These are phyloP conservation scores for Drosophila yakuba DNA, from an alignment of 1,140 invertebrate genomes.

Conservation along the genomic window DNA sequence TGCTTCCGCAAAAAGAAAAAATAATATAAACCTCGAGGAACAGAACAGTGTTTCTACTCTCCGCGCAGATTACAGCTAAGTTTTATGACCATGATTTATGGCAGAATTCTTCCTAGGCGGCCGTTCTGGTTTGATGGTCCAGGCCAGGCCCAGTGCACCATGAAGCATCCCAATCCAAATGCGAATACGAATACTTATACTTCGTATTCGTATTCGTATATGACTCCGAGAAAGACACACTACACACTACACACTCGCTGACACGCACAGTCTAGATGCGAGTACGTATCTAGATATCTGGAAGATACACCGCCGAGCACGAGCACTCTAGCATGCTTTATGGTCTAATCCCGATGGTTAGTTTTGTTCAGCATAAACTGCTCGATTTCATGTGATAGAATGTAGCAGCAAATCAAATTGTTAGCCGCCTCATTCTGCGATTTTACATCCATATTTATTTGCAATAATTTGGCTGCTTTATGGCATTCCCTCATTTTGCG, in stretches of 20 bases:
- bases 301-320: conserved; percentile 24
- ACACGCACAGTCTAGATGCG: conserved; percentile 55
- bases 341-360: conserved; percentile 54
- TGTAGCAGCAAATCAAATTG: conserved; percentile 45
- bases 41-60: conserved; percentile 5
- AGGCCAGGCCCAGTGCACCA: conserved; percentile 57
- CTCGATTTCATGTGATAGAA: conserved; percentile 71
- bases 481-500: not conserved
- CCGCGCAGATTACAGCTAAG: conserved; percentile 50
- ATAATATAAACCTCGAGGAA: conserved; percentile 1
- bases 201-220: not conserved
- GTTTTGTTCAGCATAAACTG: conserved; percentile 81
- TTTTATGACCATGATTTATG: conserved; percentile 80
- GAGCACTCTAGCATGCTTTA: conserved; percentile 55
- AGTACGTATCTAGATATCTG: conserved; percentile 15
- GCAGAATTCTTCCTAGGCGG: conserved; percentile 81
- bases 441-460: conserved; percentile 39
- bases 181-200: conserved; percentile 4
- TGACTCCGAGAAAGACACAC: conserved; percentile 35
- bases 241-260: conserved; percentile 36
- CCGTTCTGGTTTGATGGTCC: conserved; percentile 75
- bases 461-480: conserved; percentile 38
- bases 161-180: conserved; percentile 43
- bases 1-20: conserved; percentile 51
- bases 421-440: not conserved